Evolutionary conservation across 2,797 vertebrate genomes (phyloP).

Genomic region (Mormyrus hasselquistii): DNA sequence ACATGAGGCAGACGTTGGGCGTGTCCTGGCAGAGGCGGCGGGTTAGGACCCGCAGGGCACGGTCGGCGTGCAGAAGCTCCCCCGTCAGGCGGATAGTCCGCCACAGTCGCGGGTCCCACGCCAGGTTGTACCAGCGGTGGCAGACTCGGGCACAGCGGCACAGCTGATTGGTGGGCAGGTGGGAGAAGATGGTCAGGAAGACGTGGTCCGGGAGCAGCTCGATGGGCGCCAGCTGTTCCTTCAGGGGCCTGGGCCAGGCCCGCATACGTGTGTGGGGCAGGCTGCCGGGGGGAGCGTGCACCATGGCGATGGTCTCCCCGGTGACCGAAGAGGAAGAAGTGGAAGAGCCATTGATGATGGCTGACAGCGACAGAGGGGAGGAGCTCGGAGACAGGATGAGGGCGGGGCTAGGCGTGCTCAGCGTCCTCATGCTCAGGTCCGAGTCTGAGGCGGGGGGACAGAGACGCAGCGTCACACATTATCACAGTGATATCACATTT

Average conservation of each 20-base stretch:
- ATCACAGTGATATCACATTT: background rate
- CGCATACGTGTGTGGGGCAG: conserved; percentile 72
- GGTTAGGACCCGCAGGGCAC: conserved; percentile 86
- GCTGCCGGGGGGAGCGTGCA: conserved; percentile 72
- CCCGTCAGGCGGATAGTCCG: conserved; percentile 77
- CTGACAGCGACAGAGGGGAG: conserved; percentile 61
- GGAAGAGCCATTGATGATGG: conserved; percentile 81
- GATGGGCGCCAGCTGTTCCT: conserved; percentile 69
- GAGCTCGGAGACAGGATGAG: conserved; percentile 79
- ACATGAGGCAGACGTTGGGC: conserved; percentile 91
- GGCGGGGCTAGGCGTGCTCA: conserved; percentile 91
- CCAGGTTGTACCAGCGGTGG: conserved; percentile 93
- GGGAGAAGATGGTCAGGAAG: conserved; percentile 83
- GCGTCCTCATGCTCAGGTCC: conserved; percentile 85
- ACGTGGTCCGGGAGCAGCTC: conserved; percentile 83
- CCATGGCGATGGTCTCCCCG: conserved; percentile 86
- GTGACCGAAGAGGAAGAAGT: conserved; percentile 79
- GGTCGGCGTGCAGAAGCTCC: conserved; percentile 86
- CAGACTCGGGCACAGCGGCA: conserved; percentile 89
- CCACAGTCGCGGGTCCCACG: conserved; percentile 95
- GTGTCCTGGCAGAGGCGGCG: conserved; percentile 95
- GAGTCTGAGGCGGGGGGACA: conserved; percentile 62
- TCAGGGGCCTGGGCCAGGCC: conserved; percentile 66
- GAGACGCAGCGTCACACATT: background rate
- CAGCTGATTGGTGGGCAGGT: conserved; percentile 90